A percentile compares a stretch with the other conserved stretches of the same genome.
These are phyloP conservation scores for Hiodon alosoides DNA, from an alignment of 2,113 vertebrate genomes.

Conservation along the genomic window DNA sequence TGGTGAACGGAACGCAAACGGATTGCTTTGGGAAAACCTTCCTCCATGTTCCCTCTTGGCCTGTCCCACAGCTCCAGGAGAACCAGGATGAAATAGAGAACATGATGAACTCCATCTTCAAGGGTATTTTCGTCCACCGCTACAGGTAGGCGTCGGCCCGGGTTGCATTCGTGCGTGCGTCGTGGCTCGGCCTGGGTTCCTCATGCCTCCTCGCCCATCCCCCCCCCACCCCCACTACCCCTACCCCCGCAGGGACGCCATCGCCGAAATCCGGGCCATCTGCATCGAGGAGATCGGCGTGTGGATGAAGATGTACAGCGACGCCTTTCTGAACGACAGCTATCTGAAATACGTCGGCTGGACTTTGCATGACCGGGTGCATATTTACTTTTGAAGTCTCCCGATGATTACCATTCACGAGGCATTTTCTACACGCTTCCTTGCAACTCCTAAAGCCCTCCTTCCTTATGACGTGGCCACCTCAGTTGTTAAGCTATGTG, in stretches of 20 bases:
- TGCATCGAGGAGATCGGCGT: conserved; percentile 98
- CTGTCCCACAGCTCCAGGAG: conserved; percentile 87
- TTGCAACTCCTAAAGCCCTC: no score
- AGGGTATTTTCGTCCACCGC: conserved; percentile 98
- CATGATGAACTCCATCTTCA: conserved; percentile 99
- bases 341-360: conserved; percentile 98
- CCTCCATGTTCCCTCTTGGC: conserved; percentile 10
- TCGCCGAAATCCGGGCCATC: conserved; percentile 96
- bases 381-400: conserved; percentile 36
- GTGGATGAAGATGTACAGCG: conserved; percentile 99
- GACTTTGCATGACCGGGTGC: conserved; percentile 95
- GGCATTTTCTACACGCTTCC: no score
- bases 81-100: conserved; percentile 99
- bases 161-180: no score
- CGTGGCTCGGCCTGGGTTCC: no score
- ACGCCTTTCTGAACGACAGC: conserved; percentile 96
- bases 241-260: conserved; percentile 91
- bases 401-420: background rate
- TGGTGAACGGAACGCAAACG: no score
- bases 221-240: no score
- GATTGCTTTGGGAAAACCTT: no score
- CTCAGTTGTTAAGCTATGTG: no score
- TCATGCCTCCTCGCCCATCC: no score
- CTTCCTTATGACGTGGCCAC: no score
- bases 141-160: conserved; percentile 75